Conservation (phyloP, 2,888 invertebrate species). For the Harmothoe impar region DNA sequence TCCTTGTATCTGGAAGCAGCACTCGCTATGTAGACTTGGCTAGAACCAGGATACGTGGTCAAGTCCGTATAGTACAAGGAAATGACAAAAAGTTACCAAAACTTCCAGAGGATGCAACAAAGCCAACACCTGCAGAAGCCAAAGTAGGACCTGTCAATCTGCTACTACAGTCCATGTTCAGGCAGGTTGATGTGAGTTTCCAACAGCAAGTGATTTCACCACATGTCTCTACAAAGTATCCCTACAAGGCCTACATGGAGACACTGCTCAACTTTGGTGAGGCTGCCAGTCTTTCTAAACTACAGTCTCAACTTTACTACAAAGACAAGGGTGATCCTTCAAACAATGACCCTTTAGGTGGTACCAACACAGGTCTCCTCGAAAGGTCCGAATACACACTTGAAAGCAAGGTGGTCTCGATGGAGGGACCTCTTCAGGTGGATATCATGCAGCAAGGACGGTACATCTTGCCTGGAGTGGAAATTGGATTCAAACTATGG, state of each 20-base stretch:
- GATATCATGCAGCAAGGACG: not conserved
- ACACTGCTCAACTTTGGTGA: slow-evolving; percentile 37
- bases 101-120: too few relatives aligned
- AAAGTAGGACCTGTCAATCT: too few relatives aligned
- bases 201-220: too few relatives aligned
- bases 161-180: not conserved
- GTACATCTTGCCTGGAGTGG: not conserved
- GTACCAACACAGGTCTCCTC: not conserved
- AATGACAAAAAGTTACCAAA: too few relatives aligned
- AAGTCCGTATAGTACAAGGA: too few relatives aligned
- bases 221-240: too few relatives aligned
- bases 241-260: slow-evolving; percentile 40
- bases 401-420: not conserved
- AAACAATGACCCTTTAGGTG: slow-evolving; percentile 1
- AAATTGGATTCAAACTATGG: not conserved
- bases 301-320: slow-evolving; percentile 30
- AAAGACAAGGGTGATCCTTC: too few relatives aligned
- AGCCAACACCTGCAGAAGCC: too few relatives aligned
- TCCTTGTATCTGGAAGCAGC: too few relatives aligned
- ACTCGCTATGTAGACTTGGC: too few relatives aligned
- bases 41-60: too few relatives aligned
- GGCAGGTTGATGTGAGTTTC: not conserved
- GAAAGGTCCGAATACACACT: not conserved
- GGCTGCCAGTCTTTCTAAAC: not conserved
- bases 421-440: not conserved